Conservation (phyloP, 2,797 vertebrate genomes). For the Synanceia verrucosa region DNA sequence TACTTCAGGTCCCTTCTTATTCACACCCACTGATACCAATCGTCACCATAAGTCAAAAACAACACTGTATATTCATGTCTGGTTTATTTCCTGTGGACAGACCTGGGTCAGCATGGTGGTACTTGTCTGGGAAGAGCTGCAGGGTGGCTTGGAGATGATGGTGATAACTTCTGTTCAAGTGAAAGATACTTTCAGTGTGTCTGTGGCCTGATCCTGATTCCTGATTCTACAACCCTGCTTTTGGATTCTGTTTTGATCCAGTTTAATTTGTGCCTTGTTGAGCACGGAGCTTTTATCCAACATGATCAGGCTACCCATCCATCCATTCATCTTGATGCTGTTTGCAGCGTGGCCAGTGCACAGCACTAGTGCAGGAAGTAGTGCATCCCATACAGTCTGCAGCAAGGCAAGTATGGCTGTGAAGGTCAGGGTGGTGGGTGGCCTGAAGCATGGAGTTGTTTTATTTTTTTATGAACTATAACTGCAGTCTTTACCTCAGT, state of each 20-base stretch:
- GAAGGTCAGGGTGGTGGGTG: neutral
- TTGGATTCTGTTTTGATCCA: neutral
- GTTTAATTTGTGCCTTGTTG: neutral
- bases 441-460: neutral
- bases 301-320: neutral
- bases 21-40: conserved; percentile 17
- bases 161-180: neutral
- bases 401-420: neutral
- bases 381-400: too few species aligned
- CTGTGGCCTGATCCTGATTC: neutral
- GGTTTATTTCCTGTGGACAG: neutral
- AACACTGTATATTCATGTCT: conserved; percentile 10
- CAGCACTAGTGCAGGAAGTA: neutral
- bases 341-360: too few species aligned
- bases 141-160: neutral
- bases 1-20: neutral
- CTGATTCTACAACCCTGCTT: neutral
- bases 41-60: neutral
- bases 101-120: neutral
- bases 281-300: neutral
- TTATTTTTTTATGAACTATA: neutral
- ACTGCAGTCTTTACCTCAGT: neutral
- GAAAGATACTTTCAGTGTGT: too few species aligned
- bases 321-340: neutral
- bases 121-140: neutral